Evolutionary conservation across 1,140 invertebrate species (phyloP).

Genomic region (Aphaenogaster ashmeadi): DNA sequence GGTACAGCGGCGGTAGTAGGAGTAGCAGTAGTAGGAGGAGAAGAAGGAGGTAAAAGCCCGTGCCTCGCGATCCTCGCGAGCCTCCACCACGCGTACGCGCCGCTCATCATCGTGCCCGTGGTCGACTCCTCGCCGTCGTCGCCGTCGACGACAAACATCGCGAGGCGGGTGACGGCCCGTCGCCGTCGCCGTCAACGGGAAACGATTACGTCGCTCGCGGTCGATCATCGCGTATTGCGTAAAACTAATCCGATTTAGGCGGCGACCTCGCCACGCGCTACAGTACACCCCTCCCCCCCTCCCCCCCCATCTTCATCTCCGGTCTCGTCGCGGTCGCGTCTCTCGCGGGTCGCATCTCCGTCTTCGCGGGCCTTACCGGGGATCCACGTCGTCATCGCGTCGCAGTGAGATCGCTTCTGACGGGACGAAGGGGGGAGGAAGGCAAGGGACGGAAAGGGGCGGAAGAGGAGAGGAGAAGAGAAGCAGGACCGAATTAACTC

Average conservation of each 20-base stretch:
- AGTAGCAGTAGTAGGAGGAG: not conserved
- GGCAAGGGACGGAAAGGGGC: not conserved
- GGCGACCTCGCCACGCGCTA: constrained; percentile 82
- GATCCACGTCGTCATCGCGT: constrained; percentile 2
- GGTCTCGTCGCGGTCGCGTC: not conserved
- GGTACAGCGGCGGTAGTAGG: not conserved
- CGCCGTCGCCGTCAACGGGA: constrained; percentile 58
- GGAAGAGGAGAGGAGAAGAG: no score
- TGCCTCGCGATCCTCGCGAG: constrained; percentile 77
- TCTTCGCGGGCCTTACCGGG: not conserved
- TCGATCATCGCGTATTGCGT: constrained; percentile 81
- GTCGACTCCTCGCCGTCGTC: constrained; percentile 22
- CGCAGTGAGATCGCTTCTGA: constrained; percentile 6
- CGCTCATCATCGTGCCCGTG: constrained; percentile 79
- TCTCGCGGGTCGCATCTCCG: not conserved
- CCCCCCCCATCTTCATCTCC: not conserved
- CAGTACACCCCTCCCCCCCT: not conserved
- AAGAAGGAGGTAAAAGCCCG: constrained; percentile 77
- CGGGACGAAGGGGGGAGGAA: not conserved
- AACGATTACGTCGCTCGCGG: constrained; percentile 76
- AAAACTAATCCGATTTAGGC: constrained; percentile 86
- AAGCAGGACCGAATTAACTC: no score
- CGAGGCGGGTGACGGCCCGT: not conserved
- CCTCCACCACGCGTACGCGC: constrained; percentile 80
- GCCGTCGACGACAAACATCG: constrained; percentile 2